Percentiles rank a stretch among this genome's conserved stretches.
Evolutionary conservation across 2,113 vertebrate genomes (phyloP).

Genomic region (Eurystomus gularis): DNA sequence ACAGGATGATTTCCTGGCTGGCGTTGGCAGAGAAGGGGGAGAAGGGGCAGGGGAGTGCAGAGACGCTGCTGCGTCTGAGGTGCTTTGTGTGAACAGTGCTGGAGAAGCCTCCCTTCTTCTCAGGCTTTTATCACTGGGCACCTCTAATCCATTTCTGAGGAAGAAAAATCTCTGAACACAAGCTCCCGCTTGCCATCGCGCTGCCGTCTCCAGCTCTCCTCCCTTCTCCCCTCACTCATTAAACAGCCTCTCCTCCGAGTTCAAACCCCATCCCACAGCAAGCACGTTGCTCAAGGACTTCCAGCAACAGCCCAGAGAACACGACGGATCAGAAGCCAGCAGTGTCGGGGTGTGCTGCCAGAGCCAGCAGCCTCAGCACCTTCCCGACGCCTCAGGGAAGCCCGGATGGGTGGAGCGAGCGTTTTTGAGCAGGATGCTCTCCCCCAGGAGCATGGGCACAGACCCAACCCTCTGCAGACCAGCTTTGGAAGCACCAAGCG

Average conservation of each 20-base stretch:
- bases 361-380: too few species aligned
- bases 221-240: neutral
- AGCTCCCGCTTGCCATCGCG: rapidly evolving
- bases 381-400: neutral
- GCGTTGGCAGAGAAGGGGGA: neutral
- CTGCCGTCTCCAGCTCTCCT: neutral
- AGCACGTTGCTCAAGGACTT: rapidly evolving
- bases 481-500: rapidly evolving
- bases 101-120: neutral
- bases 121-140: neutral
- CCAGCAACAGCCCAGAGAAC: neutral
- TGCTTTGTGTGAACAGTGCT: rapidly evolving
- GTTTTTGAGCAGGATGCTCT: neutral
- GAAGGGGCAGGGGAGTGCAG: neutral
- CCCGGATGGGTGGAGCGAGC: too few species aligned
- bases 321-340: too few species aligned
- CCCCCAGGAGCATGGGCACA: neutral
- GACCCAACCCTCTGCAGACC: neutral
- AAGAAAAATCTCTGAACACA: neutral
- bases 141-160: neutral
- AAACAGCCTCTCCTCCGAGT: neutral
- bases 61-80: neutral
- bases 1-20: neutral
- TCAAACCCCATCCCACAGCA: rapidly evolving
- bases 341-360: rapidly evolving